Conservation (phyloP, 2,797 vertebrate species). For the Phrynocephalus guinanensis region DNA sequence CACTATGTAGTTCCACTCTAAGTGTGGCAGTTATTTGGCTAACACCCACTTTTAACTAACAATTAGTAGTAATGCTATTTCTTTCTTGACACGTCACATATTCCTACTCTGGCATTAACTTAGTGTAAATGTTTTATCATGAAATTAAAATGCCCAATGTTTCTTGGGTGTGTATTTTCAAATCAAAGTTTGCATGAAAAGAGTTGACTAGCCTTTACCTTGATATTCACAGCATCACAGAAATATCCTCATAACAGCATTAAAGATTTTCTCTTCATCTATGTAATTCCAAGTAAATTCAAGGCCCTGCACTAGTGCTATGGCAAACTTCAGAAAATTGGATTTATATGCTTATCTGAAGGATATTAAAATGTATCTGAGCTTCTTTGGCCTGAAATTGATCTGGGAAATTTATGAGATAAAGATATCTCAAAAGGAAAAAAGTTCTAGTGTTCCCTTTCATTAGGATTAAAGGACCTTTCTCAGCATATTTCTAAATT, state of each 20-base stretch:
- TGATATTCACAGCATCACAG: conserved; percentile 29
- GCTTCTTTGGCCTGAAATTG: conserved; percentile 31
- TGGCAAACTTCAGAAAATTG: conserved; percentile 16
- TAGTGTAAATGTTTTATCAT: not conserved
- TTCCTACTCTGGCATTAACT: not conserved
- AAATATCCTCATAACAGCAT: conserved; percentile 6
- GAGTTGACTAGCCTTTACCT: conserved; percentile 26
- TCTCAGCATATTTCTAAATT: conserved; percentile 27
- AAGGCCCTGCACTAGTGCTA: conserved; percentile 11
- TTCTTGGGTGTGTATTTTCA: conserved; percentile 1
- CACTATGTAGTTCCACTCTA: not conserved
- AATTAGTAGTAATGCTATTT: not conserved
- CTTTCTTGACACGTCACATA: not conserved
- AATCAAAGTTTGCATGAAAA: conserved; percentile 11
- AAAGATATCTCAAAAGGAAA: conserved; percentile 27
- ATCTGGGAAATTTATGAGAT: conserved; percentile 36
- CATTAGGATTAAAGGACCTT: conserved; percentile 39
- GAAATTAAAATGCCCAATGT: not conserved
- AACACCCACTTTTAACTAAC: not conserved
- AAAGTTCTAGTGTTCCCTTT: conserved; percentile 9
- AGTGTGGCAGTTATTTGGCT: not conserved
- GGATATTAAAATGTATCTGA: conserved; percentile 31
- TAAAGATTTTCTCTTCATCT: conserved; percentile 19
- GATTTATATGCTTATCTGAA: conserved; percentile 27
- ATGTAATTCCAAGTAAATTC: conserved; percentile 22